Evolutionary conservation across 2,113 vertebrate genomes (phyloP).

Genomic region (Trochalopteron elliotii): DNA sequence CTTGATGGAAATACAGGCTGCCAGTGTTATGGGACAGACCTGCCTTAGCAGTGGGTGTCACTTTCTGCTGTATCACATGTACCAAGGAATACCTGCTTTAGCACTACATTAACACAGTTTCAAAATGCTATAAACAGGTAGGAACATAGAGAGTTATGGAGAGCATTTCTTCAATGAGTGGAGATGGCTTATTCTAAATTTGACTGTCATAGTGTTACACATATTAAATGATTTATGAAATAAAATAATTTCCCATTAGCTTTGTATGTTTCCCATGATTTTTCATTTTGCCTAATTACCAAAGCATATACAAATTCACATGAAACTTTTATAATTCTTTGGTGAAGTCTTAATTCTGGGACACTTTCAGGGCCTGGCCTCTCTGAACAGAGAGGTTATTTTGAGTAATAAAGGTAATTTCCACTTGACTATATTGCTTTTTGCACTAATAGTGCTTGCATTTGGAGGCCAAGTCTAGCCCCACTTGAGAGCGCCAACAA

Average conservation of each 20-base stretch:
- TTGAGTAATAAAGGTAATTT: neutral
- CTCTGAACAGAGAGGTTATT: neutral
- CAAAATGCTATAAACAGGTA: neutral
- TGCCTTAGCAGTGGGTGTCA: neutral
- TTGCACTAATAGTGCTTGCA: neutral
- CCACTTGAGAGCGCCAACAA: neutral
- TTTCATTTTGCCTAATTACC: neutral
- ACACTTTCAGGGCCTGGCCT: neutral
- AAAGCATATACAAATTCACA: neutral
- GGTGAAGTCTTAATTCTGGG: neutral
- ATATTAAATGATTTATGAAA: neutral
- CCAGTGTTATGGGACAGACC: neutral
- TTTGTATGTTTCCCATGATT: neutral
- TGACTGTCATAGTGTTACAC: neutral
- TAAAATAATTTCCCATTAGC: neutral
- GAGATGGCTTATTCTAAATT: neutral
- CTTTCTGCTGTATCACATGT: neutral
- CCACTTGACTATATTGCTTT: neutral
- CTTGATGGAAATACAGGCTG: neutral
- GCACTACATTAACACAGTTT: fast-evolving
- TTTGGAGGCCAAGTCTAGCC: neutral
- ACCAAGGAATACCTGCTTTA: neutral
- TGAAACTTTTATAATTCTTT: neutral
- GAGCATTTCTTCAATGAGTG: neutral
- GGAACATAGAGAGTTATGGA: fast-evolving